Evolutionary conservation across 2,888 invertebrate species (phyloP).

Genomic region (Drosophila longiperda): DNA sequence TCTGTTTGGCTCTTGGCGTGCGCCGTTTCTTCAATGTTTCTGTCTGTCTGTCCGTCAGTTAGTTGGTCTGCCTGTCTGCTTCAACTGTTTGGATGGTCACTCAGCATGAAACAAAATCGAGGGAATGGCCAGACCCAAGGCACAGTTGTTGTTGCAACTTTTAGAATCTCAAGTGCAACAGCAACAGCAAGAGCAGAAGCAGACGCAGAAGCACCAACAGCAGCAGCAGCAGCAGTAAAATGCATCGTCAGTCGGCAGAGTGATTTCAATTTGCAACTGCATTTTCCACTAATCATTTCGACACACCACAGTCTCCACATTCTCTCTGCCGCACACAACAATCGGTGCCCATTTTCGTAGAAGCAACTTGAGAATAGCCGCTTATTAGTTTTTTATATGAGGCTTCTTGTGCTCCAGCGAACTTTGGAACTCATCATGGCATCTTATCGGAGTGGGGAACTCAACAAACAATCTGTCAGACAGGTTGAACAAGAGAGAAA

Average conservation of each 20-base stretch:
- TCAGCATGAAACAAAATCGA: slow-evolving; percentile 71
- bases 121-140: slow-evolving; percentile 23
- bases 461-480: slow-evolving; percentile 6
- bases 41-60: slow-evolving; percentile 14
- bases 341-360: slow-evolving; percentile 17
- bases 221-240: slow-evolving; percentile 8
- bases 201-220: neutral
- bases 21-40: slow-evolving; percentile 66
- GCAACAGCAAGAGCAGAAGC: neutral
- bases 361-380: slow-evolving; percentile 31
- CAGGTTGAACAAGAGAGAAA: slow-evolving; percentile 10
- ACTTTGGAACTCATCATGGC: slow-evolving; percentile 17
- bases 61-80: slow-evolving; percentile 13
- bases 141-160: slow-evolving; percentile 25
- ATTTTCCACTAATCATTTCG: slow-evolving; percentile 43
- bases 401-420: slow-evolving; percentile 2
- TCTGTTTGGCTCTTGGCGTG: slow-evolving; percentile 78
- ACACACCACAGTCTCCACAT: slow-evolving; percentile 21
- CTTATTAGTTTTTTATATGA: slow-evolving; percentile 33
- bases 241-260: slow-evolving; percentile 15
- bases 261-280: slow-evolving; percentile 51
- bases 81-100: slow-evolving; percentile 60
- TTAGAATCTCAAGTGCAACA: slow-evolving; percentile 41
- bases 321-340: neutral
- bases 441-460: slow-evolving; percentile 9